A percentile compares a stretch with the other conserved stretches of the same genome.
Evolutionary conservation across 92 coral and sea anemone species (phyloP).

Genomic region (Phenganax stokvisi): DNA sequence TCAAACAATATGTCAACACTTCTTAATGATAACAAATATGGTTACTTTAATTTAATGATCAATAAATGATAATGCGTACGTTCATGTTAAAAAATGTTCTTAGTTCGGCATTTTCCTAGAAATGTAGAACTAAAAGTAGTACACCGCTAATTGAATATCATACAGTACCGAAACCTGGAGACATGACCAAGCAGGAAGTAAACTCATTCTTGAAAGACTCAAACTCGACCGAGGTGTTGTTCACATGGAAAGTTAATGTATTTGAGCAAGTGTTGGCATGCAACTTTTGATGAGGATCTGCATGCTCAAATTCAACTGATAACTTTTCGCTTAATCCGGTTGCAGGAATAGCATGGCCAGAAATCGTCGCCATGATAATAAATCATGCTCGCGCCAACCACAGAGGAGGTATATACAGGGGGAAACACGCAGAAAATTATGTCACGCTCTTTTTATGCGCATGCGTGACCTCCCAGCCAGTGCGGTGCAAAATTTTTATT

Average conservation of each 20-base stretch:
- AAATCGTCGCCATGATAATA: too few species aligned
- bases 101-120: not conserved
- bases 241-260: slow-evolving; percentile 31
- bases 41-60: not conserved
- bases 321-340: slow-evolving; percentile 43
- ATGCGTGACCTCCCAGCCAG: too few species aligned
- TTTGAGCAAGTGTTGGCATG: slow-evolving; percentile 41
- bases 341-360: slow-evolving; percentile 34
- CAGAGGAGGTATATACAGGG: too few species aligned
- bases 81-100: not conserved
- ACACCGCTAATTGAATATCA: not conserved
- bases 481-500: too few species aligned
- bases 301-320: slow-evolving; percentile 42
- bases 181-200: slow-evolving; percentile 35
- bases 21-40: not conserved
- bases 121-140: not conserved
- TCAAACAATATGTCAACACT: not conserved
- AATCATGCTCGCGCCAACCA: too few species aligned
- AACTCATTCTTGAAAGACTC: slow-evolving; percentile 32
- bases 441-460: too few species aligned
- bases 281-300: slow-evolving; percentile 41
- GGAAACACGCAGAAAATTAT: too few species aligned
- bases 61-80: not conserved
- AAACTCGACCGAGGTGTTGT: slow-evolving; percentile 15
- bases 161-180: slow-evolving; percentile 32